Evolutionary conservation across 30 jellyfish, hydroid and myxozoan genomes (phyloP), one percentile per base, ranked within the genome.

Genomic region (Pseudorhiza aurosa): DNA sequence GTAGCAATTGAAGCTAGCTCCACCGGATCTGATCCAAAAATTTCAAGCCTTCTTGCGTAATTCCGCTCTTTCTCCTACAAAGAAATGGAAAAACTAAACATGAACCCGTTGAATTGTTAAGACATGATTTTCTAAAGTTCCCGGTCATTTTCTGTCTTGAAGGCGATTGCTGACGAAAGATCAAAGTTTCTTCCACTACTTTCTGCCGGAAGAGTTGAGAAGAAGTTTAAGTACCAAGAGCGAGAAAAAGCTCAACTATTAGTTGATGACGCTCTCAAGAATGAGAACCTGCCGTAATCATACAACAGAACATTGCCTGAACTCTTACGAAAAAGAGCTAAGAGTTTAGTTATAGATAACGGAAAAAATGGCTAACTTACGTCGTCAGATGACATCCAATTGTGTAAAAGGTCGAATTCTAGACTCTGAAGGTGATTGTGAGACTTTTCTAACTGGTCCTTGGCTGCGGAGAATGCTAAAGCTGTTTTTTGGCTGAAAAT

Each of bases 381-480:
- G 33, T 65, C 62, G 15, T 85, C 90, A 25, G 96, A 85, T 21
- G 46, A 75, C 44, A 30, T 32, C 89, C 85, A 85, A 0, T 45
- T 31, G 2, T 65, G 24, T 33, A 73, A 72, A 29, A 58, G 19
- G 17, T 75, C 96, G 25, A 37, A 56, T 22, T 73, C 74, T 21
- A 85, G 40, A 30, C 85, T 73, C 75, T 85, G 82, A 29, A 85
- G 0, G 46, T 85, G 96, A 24, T 37, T 25, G 30, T 43, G 72
- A 22, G 77, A 64, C 39, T 62, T 77, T 19, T 85, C 88, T 73
- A 85, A 75, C 42, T 73, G 90, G 21, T 42, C 1, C 42, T 73
- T 90, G 10, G 86, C 89, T 11, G 67, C 67, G 25, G 29, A 69
- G 26, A 8, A 57, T 8, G 95, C 22, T 22, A 28, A 24, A 24